phyloP scores from a whole-genome alignment of 2,113 vertebrate species.

The Labrus mixtus region DNA sequence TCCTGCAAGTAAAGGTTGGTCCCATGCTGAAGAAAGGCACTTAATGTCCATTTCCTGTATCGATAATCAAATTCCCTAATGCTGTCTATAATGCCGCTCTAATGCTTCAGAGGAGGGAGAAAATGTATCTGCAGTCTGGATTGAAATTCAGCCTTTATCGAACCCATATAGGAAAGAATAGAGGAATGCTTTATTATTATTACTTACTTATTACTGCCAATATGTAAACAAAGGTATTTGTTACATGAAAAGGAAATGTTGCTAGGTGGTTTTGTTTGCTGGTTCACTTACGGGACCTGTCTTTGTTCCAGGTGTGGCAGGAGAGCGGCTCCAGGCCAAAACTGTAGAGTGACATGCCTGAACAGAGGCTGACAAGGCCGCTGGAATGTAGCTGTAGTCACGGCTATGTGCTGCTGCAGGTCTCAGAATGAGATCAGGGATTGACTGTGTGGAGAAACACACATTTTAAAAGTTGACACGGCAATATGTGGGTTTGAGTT shows the following conservation, averaged over 20 bases:
- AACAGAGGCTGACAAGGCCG: conserved; percentile 61
- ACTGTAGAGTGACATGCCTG: conserved; percentile 83
- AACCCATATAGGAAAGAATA: not conserved
- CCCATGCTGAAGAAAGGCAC: conserved; percentile 21
- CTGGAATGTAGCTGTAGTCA: conserved; percentile 74
- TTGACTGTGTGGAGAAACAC: not conserved
- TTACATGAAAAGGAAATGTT: conserved; percentile 17
- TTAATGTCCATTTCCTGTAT: conserved; percentile 61
- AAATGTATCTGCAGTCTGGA: conserved; percentile 32
- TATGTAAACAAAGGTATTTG: not conserved
- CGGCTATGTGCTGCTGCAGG: conserved; percentile 28
- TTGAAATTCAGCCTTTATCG: not conserved
- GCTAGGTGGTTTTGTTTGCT: conserved; percentile 5
- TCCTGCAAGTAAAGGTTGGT: not conserved
- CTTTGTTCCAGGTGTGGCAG: conserved; percentile 88
- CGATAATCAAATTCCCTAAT: conserved; percentile 61
- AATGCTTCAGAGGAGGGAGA: conserved; percentile 49
- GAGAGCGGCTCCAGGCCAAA: conserved; percentile 87
- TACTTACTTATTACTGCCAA: conserved; percentile 1
- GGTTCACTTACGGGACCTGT: conserved; percentile 82
- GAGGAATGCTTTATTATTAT: not conserved
- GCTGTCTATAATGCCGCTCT: conserved; percentile 43
- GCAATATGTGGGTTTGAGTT: not conserved
- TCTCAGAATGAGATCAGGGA: conserved; percentile 6
- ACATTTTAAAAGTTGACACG: not conserved